A percentile compares a stretch with the other conserved stretches of the same genome.
phyloP scores from a whole-genome alignment of 2,888 invertebrate species.

The Tiphia femorata region DNA sequence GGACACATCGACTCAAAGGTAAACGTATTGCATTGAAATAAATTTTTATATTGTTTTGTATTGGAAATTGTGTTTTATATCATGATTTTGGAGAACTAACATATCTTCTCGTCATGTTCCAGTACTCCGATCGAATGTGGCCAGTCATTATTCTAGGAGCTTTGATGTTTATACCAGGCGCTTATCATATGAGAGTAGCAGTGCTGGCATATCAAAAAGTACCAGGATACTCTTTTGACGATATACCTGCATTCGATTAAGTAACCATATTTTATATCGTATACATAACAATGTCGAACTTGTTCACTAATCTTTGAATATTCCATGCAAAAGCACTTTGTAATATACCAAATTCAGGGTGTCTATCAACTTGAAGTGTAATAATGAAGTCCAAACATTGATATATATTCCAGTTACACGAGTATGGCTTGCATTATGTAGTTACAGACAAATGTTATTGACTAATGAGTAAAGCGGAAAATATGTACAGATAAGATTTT shows the following conservation, averaged over 20 bases:
- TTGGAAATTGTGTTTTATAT: background rate
- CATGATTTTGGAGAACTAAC: background rate
- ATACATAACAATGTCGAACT: no score
- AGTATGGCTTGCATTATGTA: no score
- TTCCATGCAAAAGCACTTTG: no score
- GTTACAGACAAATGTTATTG: no score
- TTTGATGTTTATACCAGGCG: slow-evolving; percentile 92
- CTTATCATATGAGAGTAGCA: slow-evolving; percentile 90
- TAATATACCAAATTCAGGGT: no score
- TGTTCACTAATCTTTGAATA: no score
- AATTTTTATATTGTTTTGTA: background rate
- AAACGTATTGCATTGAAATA: slow-evolving; percentile 30
- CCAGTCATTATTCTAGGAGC: slow-evolving; percentile 88
- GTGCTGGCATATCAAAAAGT: slow-evolving; percentile 87
- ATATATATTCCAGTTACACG: no score
- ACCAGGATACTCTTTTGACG: slow-evolving; percentile 87
- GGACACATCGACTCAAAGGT: slow-evolving; percentile 85
- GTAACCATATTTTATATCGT: no score
- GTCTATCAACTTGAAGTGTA: no score
- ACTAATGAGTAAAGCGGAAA: no score
- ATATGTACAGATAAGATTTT: no score
- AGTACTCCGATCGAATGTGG: slow-evolving; percentile 90
- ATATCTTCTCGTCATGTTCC: slow-evolving; percentile 59
- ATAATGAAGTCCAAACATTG: no score
- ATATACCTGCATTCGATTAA: slow-evolving; percentile 89